Conservation (phyloP, 1,140 invertebrate species). For the Anastrepha obliqua region DNA sequence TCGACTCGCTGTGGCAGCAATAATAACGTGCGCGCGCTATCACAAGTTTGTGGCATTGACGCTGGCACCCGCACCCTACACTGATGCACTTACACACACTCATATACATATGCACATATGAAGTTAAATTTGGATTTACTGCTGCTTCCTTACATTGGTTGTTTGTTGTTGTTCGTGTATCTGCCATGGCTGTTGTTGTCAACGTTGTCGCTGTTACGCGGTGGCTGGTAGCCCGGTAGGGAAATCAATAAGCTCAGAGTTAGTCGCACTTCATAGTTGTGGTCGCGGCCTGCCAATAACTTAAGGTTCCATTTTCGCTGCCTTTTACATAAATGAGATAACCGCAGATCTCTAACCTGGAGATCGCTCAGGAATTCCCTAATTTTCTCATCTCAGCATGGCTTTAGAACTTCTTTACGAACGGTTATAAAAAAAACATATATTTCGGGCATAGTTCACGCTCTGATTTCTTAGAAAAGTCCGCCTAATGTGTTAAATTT, state of each 20-base stretch:
- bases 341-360: no score
- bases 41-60: conserved; percentile 37
- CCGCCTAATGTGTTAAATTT: no score
- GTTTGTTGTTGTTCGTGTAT: neutral
- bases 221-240: neutral
- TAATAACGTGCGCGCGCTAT: neutral
- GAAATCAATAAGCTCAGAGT: neutral
- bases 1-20: neutral
- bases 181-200: neutral
- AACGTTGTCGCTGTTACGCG: neutral
- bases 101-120: neutral
- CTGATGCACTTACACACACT: neutral
- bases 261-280: neutral
- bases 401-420: no score
- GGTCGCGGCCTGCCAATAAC: no score
- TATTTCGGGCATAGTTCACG: no score
- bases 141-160: neutral
- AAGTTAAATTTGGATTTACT: conserved; percentile 14
- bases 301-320: no score
- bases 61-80: neutral
- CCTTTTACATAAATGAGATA: no score
- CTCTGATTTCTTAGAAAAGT: no score
- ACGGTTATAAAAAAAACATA: no score
- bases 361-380: no score
- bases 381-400: no score